A percentile compares a stretch with the other conserved stretches of the same genome.
Conservation (phyloP, 2,797 vertebrate species). For the Jordanella pulchra region DNA sequence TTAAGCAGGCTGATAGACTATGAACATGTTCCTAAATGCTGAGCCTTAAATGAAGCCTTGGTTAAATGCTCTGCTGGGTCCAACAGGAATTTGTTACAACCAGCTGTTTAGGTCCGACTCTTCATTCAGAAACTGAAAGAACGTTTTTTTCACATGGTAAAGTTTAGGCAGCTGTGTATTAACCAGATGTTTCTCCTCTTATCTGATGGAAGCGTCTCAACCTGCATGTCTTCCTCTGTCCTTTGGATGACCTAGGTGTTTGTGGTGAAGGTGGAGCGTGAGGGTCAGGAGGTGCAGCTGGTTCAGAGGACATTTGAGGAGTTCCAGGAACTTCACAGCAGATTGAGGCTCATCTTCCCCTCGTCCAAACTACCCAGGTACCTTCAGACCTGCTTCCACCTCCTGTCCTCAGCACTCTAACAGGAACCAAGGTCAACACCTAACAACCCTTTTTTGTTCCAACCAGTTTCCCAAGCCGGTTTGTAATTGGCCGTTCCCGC, state of each 20-base stretch:
- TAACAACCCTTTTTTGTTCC: constrained; percentile 7
- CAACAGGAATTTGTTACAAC: no score
- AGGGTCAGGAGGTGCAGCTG: constrained; percentile 80
- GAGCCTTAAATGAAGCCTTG: no score
- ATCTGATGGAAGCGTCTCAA: background rate
- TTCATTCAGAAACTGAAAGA: no score
- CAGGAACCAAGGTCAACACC: background rate
- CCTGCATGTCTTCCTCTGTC: background rate
- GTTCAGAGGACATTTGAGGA: constrained; percentile 95
- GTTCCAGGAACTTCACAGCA: constrained; percentile 95
- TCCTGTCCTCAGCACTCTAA: background rate
- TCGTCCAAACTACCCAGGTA: constrained; percentile 92
- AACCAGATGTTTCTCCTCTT: no score
- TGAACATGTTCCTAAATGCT: no score
- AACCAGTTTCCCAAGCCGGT: constrained; percentile 91
- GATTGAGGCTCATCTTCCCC: constrained; percentile 91
- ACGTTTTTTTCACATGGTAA: no score
- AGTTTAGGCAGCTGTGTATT: no score
- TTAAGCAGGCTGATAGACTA: no score
- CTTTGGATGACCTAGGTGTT: constrained; percentile 78
- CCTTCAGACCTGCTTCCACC: background rate
- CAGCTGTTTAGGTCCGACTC: no score
- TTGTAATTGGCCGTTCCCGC: constrained; percentile 89
- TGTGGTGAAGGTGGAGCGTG: constrained; percentile 90
- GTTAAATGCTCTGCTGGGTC: no score